A percentile compares a stretch with the other conserved stretches of the same genome.
These are phyloP conservation scores for Brienomyrus longianalis DNA, from an alignment of 2,113 vertebrate species.

Conservation along the genomic window DNA sequence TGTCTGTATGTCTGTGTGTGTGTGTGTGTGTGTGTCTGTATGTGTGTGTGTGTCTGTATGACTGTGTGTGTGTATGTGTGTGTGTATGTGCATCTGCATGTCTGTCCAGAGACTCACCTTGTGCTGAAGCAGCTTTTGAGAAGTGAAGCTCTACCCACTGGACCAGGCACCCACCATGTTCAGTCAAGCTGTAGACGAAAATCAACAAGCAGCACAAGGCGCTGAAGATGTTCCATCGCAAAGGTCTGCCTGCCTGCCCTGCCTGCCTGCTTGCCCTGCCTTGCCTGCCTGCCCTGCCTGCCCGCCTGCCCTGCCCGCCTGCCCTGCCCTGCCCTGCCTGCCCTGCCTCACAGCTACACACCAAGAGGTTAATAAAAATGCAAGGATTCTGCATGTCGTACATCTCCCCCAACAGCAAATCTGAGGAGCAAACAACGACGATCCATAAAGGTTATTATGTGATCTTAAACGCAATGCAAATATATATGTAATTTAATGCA, in stretches of 20 bases:
- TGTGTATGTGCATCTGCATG: background rate
- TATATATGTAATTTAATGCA: background rate
- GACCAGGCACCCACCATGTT: background rate
- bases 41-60: too few relatives aligned
- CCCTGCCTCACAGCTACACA: background rate
- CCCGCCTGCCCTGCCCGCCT: too few relatives aligned
- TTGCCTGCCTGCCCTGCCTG: too few relatives aligned
- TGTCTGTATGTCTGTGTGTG: background rate
- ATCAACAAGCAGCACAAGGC: background rate
- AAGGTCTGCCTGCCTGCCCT: background rate
- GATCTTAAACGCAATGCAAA: background rate
- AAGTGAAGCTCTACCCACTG: background rate
- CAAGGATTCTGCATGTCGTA: background rate
- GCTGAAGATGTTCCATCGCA: background rate
- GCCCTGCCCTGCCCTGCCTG: too few relatives aligned
- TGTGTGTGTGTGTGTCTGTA: too few relatives aligned
- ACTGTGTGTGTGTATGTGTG: too few relatives aligned
- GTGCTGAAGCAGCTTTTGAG: background rate
- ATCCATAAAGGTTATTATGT: background rate
- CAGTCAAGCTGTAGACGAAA: background rate
- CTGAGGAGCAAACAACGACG: background rate
- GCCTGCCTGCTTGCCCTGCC: background rate
- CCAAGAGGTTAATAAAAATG: background rate
- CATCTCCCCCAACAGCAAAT: background rate
- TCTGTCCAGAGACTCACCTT: background rate